Base-by-base conservation (phyloP, 2,888 invertebrate genomes). In the Hypomecis atomaria region DNA sequence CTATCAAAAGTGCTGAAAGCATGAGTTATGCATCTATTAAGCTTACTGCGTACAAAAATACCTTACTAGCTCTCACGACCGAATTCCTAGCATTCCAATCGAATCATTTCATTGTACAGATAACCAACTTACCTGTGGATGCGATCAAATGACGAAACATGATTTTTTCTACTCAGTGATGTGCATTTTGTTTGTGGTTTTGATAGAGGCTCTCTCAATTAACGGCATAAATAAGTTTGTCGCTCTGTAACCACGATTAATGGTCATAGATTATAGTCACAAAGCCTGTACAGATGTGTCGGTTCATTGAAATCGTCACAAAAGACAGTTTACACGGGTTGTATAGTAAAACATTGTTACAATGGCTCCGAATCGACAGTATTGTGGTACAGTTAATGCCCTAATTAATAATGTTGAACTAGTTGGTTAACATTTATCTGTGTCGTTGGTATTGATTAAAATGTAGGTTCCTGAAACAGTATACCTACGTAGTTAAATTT, bases 241-340 rank as follows among this genome's bases (percentile, higher is more conserved):
- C 40, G 40, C 4, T 23, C 52, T 40, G 52, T 42, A 52, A 42
- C 6, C 44, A 69, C 69, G 65, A 74, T 70, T 70, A 73, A 74
- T 74, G 74, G 57, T 50, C 36, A 47, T 43, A 65, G 63, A 72
- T 74, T 69, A 71, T 13, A 56, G 36, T 45, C 54, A 65, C 66
- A 69, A 62, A 58, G 62, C 65, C 43, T 60, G 63, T 66, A 68
- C 67, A 57, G 62, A 65, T 62, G 66, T 53, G 53, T 52, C 61
- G 69, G 59, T 56, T 70, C 67, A 70, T 73, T 71, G 70, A 68
- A 69, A 67, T 42, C 52, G 53, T 60, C 43, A 79, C 78, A 78
- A 81, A 73, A 70, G 74, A 64, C 62, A 64, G 68, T 71, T 66
- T 71, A 70, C 66, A 71, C 67, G 67, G 59, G 65, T 65, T 63